Base-by-base conservation (phyloP, 2,113 vertebrate species). In the Elaphurus davidianus region DNA sequence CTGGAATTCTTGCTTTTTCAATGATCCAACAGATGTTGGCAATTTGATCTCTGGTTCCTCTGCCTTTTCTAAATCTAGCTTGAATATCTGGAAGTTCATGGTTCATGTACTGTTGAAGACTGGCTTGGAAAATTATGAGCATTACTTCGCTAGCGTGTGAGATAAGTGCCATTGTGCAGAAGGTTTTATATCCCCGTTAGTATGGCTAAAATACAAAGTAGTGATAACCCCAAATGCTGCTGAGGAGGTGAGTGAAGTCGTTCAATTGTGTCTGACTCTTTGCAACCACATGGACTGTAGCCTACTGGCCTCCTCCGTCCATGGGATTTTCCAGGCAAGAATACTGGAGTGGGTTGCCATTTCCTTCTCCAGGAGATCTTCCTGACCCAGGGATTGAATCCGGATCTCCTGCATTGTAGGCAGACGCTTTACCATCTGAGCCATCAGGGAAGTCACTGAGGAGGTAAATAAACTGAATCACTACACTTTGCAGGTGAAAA, bases 401-500 rank as follows among this genome's bases (percentile, higher is more conserved):
- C 0, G 0, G n/a, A 36, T 36, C 17, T 71, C 4, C 64, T n/a
- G n/a, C 17, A 71, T 71, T 23, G 9, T 71, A 71, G 64, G n/a
- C 64, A 71, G 64, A 71, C 11, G 19, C 9, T 71, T 21, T 71
- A 36, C 64, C 64, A 36, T 17, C n/a, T 71, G 19, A 71, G 2
- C 64, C n/a, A 36, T 71, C 19, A 36, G 64, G 64, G 64, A 36
- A 71, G n/a, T 23, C 19, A 21, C 19, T 36, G 21, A 67, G 8
- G 16, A 45, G 87, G 21, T 45, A 55, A 90, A 76, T 43, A 87
- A 95, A 95, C 9, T 55, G 45, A 17, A 21, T 52, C 54, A 83
- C 21, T 4, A 45, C 84, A 57, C 27, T 71, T 91, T 52, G 40
- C 15, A 85, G 50, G 55, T 91, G 9, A 57, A 74, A 82, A 43